Percentiles rank a stretch among this genome's conserved stretches.
Conservation (phyloP, 2,113 vertebrate species). For the Xerus inauris region DNA sequence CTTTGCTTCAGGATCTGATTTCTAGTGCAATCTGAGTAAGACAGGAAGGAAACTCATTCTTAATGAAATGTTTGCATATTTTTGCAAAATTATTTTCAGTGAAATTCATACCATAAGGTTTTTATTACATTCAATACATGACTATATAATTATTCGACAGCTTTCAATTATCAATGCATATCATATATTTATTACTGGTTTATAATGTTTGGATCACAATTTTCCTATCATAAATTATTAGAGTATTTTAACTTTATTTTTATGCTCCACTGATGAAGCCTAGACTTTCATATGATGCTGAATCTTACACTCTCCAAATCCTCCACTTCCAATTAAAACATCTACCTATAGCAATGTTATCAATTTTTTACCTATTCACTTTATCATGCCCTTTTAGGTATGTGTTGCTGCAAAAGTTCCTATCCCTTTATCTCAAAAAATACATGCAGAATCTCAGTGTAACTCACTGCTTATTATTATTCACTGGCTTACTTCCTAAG, state of each 20-base stretch:
- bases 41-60: not conserved
- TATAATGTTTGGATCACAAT: not conserved
- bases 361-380: constrained; percentile 43
- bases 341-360: not conserved
- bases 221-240: not conserved
- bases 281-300: not conserved
- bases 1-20: not conserved
- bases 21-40: not conserved
- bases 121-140: not conserved
- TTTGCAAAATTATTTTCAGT: not conserved
- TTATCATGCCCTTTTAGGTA: constrained; percentile 35
- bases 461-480: constrained; percentile 16
- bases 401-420: not conserved
- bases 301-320: not conserved
- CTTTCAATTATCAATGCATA: not conserved
- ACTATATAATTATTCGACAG: not conserved
- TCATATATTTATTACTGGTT: not conserved
- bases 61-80: not conserved
- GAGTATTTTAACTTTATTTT: constrained; percentile 8
- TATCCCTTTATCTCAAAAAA: not conserved
- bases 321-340: constrained; percentile 54
- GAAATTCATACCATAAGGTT: not conserved
- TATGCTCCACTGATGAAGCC: not conserved
- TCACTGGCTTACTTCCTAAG: not conserved
- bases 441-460: not conserved